Percentiles rank a stretch among this genome's conserved stretches.
These are phyloP conservation scores for Caenorhabditis japonica DNA, from an alignment of 2,888 invertebrate species.

Conservation along the genomic window DNA sequence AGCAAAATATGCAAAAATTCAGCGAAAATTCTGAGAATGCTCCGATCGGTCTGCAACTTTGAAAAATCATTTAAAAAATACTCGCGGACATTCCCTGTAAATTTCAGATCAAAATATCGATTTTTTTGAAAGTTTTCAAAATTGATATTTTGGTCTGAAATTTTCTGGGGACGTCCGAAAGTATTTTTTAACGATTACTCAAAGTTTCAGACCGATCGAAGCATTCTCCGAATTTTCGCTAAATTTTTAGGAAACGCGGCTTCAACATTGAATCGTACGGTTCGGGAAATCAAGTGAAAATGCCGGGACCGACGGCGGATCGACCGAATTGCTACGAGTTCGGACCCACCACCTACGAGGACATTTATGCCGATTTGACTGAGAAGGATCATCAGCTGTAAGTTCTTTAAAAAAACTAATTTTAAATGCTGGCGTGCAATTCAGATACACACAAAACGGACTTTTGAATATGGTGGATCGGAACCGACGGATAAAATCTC, in stretches of 20 bases:
- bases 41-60: no score
- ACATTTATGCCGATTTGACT: conserved; percentile 66
- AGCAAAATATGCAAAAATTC: no score
- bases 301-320: conserved; percentile 89
- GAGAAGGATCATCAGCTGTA: conserved; percentile 67
- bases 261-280: conserved; percentile 84
- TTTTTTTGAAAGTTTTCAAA: not conserved
- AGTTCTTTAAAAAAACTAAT: conserved; percentile 21
- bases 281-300: conserved; percentile 85
- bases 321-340: conserved; percentile 69
- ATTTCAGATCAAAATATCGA: no score
- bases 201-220: no score
- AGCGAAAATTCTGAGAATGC: no score
- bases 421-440: no score
- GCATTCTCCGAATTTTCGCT: no score
- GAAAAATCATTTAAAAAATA: no score
- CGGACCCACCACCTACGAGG: conserved; percentile 67
- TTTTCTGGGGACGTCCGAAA: no score
- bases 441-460: conserved; percentile 93
- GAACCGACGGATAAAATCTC: conserved; percentile 92
- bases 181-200: no score
- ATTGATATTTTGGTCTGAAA: no score
- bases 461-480: conserved; percentile 97
- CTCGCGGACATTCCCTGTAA: no score
- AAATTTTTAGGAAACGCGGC: conserved; percentile 89